Conservation (phyloP, 2,113 vertebrate genomes). For the Regulus satrapa region DNA sequence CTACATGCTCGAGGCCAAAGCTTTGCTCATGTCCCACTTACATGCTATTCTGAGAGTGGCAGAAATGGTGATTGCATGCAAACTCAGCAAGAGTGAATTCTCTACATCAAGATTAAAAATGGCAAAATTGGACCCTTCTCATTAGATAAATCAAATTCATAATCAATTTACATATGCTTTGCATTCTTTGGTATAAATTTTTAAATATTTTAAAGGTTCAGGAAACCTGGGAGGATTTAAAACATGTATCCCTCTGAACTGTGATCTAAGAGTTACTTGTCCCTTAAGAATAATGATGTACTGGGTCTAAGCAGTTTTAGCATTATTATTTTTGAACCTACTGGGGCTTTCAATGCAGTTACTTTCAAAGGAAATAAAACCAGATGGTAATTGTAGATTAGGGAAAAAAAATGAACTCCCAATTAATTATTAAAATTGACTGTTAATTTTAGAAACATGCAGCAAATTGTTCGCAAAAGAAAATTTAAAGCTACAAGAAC, state of each 20-base stretch:
- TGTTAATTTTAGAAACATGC: conserved; percentile 36
- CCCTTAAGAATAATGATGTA: conserved; percentile 20
- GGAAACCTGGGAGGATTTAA: conserved; percentile 4
- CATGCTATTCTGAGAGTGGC: not conserved
- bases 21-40: not conserved
- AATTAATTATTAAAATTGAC: conserved; percentile 50
- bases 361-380: conserved; percentile 48
- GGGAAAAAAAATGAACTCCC: conserved; percentile 5
- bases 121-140: not conserved
- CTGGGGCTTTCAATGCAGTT: not conserved
- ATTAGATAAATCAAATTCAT: not conserved
- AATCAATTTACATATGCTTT: conserved; percentile 7
- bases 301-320: not conserved
- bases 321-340: conserved; percentile 41
- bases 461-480: not conserved
- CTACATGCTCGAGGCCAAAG: not conserved
- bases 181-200: not conserved
- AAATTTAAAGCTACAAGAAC: not conserved
- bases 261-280: not conserved
- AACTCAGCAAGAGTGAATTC: not conserved
- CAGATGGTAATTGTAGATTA: conserved; percentile 43
- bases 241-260: conserved; percentile 7
- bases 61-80: not conserved
- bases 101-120: not conserved
- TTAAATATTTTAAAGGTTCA: conserved; percentile 3